A percentile compares a stretch with the other conserved stretches of the same genome.
Evolutionary conservation across 2,113 vertebrate species (phyloP).

Genomic region (Dascyllus trimaculatus): DNA sequence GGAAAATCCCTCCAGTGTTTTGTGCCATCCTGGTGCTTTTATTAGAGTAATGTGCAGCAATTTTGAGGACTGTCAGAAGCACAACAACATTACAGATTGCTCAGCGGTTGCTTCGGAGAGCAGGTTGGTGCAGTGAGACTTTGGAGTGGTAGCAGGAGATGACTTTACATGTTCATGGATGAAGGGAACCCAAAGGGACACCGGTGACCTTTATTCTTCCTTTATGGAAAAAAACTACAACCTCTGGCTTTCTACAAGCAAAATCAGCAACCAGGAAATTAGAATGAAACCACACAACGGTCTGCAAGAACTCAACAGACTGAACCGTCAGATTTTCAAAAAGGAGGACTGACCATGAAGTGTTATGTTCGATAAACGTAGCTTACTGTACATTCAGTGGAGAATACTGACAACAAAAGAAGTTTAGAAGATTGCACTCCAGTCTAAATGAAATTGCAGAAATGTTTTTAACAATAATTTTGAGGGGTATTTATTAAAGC

Average conservation of each 20-base stretch:
- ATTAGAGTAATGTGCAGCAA: constrained; percentile 15
- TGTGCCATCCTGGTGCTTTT: constrained; percentile 6
- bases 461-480: too few species aligned
- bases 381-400: too few species aligned
- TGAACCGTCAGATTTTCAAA: not conserved
- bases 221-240: constrained; percentile 8
- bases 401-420: too few species aligned
- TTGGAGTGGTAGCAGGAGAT: not conserved
- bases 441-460: too few species aligned
- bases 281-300: not conserved
- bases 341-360: too few species aligned
- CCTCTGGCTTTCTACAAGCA: constrained; percentile 10
- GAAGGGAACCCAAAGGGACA: constrained; percentile 18
- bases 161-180: constrained; percentile 25
- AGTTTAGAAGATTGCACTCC: too few species aligned
- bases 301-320: not conserved
- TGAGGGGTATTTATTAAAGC: too few species aligned
- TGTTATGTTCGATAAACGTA: too few species aligned
- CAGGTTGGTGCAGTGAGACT: not conserved
- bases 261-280: not conserved
- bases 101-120: not conserved
- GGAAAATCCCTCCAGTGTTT: constrained; percentile 41
- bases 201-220: constrained; percentile 20
- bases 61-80: constrained; percentile 15
- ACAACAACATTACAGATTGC: not conserved